phyloP scores from a whole-genome alignment of 2,888 invertebrate species.

The Temnothorax ravouxi region DNA sequence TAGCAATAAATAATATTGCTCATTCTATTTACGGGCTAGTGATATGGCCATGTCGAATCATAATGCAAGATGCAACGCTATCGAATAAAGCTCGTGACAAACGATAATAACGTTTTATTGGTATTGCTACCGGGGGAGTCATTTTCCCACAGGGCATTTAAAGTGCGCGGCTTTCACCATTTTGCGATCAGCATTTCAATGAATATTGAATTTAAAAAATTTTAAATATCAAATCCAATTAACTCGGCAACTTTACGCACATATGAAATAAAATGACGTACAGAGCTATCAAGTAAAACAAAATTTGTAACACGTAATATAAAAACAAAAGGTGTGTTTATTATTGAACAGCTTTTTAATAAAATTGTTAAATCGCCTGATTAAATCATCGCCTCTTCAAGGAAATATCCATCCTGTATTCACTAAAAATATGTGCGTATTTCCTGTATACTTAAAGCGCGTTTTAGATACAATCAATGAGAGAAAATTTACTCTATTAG shows the following conservation, averaged over 20 bases:
- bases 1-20: neutral
- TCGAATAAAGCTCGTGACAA: constrained; percentile 32
- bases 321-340: neutral
- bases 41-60: neutral
- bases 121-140: neutral
- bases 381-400: neutral
- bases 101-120: constrained; percentile 50
- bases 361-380: constrained; percentile 19
- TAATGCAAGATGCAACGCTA: constrained; percentile 27
- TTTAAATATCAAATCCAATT: constrained; percentile 26
- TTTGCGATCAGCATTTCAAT: constrained; percentile 34
- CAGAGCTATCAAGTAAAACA: neutral
- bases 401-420: neutral
- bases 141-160: constrained; percentile 43
- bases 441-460: neutral
- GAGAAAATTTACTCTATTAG: neutral
- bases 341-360: neutral
- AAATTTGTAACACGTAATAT: neutral
- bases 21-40: constrained; percentile 10
- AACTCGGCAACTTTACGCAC: constrained; percentile 8
- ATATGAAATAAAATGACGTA: constrained; percentile 5
- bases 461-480: constrained; percentile 1
- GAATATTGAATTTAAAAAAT: constrained; percentile 26
- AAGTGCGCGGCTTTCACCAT: constrained; percentile 20
- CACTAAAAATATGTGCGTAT: neutral